phyloP scores from a whole-genome alignment of 2,888 invertebrate species.

The Melanchra persicariae region DNA sequence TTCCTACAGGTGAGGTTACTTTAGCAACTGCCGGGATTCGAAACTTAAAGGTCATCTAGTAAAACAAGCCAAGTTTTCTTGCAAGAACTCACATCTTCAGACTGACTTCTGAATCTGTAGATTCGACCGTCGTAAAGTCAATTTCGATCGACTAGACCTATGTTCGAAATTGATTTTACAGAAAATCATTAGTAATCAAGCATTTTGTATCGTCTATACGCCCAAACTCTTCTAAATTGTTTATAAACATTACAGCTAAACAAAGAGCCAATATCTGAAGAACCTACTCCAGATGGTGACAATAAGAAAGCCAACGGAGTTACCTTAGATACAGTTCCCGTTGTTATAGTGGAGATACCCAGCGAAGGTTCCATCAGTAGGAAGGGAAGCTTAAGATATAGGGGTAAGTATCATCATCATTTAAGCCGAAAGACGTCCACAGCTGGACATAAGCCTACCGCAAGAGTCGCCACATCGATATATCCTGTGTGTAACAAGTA shows the following conservation, averaged over 20 bases:
- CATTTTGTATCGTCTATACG: not conserved
- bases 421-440: too few relatives aligned
- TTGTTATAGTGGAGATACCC: conserved; percentile 80
- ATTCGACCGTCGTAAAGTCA: too few relatives aligned
- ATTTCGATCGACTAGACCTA: not conserved
- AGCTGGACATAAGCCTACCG: too few relatives aligned
- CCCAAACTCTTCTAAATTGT: not conserved
- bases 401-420: conserved; percentile 82
- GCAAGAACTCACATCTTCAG: not conserved
- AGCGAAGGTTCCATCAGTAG: conserved; percentile 81
- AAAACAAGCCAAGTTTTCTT: not conserved
- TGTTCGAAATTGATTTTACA: not conserved
- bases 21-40: too few relatives aligned
- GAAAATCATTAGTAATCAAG: too few relatives aligned
- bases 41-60: not conserved
- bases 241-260: conserved; percentile 70
- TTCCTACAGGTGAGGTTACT: conserved; percentile 88
- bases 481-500: too few relatives aligned
- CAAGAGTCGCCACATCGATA: too few relatives aligned
- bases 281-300: conserved; percentile 74
- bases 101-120: not conserved
- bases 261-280: conserved; percentile 73
- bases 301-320: conserved; percentile 84
- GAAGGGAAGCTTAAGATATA: conserved; percentile 90
- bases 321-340: conserved; percentile 78